Evolutionary conservation across 2,113 vertebrate species (phyloP).

Genomic region (Edolisoma coerulescens): DNA sequence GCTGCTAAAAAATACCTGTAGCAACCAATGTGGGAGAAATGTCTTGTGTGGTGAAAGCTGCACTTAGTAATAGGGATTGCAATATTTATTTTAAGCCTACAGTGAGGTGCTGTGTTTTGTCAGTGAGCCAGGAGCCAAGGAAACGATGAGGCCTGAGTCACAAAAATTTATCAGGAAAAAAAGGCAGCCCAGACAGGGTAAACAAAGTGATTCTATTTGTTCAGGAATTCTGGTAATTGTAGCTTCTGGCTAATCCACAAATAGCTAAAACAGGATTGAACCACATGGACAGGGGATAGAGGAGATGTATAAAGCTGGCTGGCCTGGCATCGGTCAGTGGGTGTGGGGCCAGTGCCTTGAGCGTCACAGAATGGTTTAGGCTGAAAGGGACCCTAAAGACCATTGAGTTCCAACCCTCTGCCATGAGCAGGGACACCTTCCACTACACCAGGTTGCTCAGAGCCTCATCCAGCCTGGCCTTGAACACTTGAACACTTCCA

Average conservation of each 20-base stretch:
- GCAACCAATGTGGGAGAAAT: not conserved
- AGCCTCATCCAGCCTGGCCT: not conserved
- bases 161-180: not conserved
- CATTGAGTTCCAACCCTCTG: not conserved
- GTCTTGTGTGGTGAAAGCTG: not conserved
- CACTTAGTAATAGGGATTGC: not conserved
- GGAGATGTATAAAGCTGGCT: not conserved
- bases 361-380: not conserved
- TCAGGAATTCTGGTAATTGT: not conserved
- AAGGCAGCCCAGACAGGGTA: not conserved
- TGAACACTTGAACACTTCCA: not conserved
- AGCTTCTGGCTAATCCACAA: not conserved
- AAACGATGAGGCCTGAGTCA: not conserved
- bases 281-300: not conserved
- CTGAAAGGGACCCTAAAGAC: not conserved
- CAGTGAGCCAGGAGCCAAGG: not conserved
- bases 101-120: not conserved
- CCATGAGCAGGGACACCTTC: not conserved
- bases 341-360: not conserved
- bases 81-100: not conserved
- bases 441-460: not conserved
- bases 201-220: not conserved
- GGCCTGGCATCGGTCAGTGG: fast-evolving
- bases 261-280: not conserved
- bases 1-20: not conserved